Evolutionary conservation across 2,888 invertebrate genomes (phyloP), one percentile per base, ranked within the genome.

Genomic region (Cephus pygmeus): DNA sequence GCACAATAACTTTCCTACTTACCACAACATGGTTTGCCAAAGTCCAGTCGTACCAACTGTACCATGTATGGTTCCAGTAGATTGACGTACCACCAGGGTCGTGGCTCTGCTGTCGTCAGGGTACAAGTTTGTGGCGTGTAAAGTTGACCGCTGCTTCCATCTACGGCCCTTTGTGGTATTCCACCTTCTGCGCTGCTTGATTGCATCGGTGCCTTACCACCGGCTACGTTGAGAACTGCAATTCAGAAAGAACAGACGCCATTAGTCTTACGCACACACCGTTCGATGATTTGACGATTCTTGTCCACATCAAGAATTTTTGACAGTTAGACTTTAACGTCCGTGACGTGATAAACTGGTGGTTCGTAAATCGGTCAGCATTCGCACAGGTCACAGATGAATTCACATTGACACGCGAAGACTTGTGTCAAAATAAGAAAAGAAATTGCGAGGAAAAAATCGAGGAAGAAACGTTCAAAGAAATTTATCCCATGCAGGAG

Each of bases 81-180:
- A 92, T 98, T 98, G 86, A 98, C 98, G 92, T 98, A 98, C 97
- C 98, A 98, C 98, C 98, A 98, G 3, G 98, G 97, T 36, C 95
- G 94, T n/a, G 95, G 92, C 91, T 98, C 98, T 0, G 95, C 91
- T 91, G 95, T 96, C 1, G 97, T 97, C 75, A 97, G 93, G 0
- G 97, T 97, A 91, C 98, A 98, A 3, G 98, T 98, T 83, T 97
- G 96, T 1, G 95, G 92, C 87, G 93, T 96, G 92, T 96, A 98
- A 89, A 95, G 94, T 69, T 95, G 95, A 31, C 97, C 95, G 11
- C 98, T 97, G 90, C 97, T 97, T 73, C 98, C 98, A 89, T 98
- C 98, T 75, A 98, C 96, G 9, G 98, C 98, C 83, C 96, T 95
- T 91, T 98, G 98, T 0, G 98, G 97, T 15, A 97, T 96, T 23